Base-by-base conservation (phyloP, 2,113 vertebrate genomes). In the Trogon melanurus region DNA sequence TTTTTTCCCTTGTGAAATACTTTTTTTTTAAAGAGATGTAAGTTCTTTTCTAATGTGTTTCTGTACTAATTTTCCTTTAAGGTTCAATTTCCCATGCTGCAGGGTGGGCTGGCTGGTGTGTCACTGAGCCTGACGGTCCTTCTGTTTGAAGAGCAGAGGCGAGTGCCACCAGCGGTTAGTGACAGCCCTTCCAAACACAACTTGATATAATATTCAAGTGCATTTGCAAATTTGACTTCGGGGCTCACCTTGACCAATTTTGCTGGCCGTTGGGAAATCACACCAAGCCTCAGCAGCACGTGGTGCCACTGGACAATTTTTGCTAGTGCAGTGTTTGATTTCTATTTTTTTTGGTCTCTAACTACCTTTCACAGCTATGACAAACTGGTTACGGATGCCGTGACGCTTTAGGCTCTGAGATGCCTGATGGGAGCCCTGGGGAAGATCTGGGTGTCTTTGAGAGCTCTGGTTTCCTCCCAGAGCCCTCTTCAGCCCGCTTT, bases 251-350 rank as follows among this genome's bases (percentile, higher is more conserved):
- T 19, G 6, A 5, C 3, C 27, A 27, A 20, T 26, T 16, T 27
- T 0, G 2, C 32, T 22, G 88, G 17, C 23, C 0, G 0, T 7
- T 6, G 36, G 48, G 50, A 26, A 44, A 41, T 26, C 2, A 2
- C 29, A 30, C 4, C 27, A 26, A 61, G 25, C 30, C 72, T 47
- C 26, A 2, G 14, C 51, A 8, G 4, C 7, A 2, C 13, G 2
- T 1, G 6, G 32, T 51, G 70, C 27, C 0, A 1, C 14, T 8
- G 27, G 38, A n/a, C 32, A 2, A 9, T n/a, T 61, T 41, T 5
- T 32, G 17, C 19, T 22, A 12, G 20, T 2, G 36, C 19, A 22
- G 41, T 14, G 0, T 5, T 23, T 26, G 5, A 1, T 1, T 26
- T 87, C 64, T 11, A 1, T 1, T 29, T 84, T 67, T 11, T 2